Evolutionary conservation across 2,797 vertebrate genomes (phyloP), one percentile per base, ranked within the genome.

Genomic region (Ceyx erithaca): DNA sequence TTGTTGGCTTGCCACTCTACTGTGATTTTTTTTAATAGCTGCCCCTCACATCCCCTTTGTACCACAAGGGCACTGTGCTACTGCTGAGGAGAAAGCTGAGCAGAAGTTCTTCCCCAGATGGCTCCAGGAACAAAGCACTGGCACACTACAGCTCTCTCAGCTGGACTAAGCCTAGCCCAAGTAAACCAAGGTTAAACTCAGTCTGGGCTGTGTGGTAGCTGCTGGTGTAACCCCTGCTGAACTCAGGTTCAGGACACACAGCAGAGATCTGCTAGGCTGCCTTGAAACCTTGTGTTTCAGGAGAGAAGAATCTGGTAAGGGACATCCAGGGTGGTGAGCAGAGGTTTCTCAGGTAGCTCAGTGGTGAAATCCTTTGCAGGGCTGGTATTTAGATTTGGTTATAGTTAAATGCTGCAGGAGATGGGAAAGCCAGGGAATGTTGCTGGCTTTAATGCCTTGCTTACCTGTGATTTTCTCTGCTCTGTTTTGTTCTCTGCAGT

Each of bases 241-340:
- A 59, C 58, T 51, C 16, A 40, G 43, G 41, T 55, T 69, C 43
- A 62, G 21, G 9, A 33, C 35, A 23, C 48, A 12, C 4, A 49
- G 31, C 31, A 43, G 58, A 75, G 26, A 52, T 48, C 48, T 59
- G 3, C 57, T 28, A 15, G 52, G n/a, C 40, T 54, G 77, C 5
- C 3, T 26, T 22, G 22, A n/a, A 57, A 30, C 28, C 37, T n/a
- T 2, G 4, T 46, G 55, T 40, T 40, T 40, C 37, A 40, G 37
- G 37, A 22, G 45, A 64, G 35, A 28, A 66, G 16, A 61, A 7
- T 61, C 54, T 31, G 30, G 23, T 49, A 37, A 31, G 23, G 40
- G 55, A 4, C 15, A 4, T 12, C 49, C 30, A 6, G 26, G 28
- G 13, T 0, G 2, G 9, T 8, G 57, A 61, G 41, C 7, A 7